phyloP scores from a whole-genome alignment of 2,888 invertebrate genomes.

The Balanococcus diminutus region DNA sequence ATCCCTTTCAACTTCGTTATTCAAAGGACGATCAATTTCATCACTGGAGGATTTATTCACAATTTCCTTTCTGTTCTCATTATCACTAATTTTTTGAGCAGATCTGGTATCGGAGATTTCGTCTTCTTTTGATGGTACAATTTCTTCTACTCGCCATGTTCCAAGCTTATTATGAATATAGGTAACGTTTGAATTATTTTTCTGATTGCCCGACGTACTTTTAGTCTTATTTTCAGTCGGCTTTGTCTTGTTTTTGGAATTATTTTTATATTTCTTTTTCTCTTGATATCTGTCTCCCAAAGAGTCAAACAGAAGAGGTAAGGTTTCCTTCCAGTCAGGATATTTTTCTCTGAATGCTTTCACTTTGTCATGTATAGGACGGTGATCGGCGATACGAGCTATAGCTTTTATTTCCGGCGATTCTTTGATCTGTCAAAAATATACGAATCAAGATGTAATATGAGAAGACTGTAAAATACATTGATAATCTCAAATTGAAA shows the following conservation, averaged over 20 bases:
- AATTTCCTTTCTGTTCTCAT: neutral
- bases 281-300: conserved; percentile 56
- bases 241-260: neutral
- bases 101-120: neutral
- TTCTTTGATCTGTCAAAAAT: conserved; percentile 30
- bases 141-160: conserved; percentile 8
- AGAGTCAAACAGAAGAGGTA: conserved; percentile 54
- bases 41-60: neutral
- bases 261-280: conserved; percentile 53
- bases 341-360: conserved; percentile 56
- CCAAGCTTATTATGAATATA: conserved; percentile 6
- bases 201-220: neutral
- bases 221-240: neutral
- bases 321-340: conserved; percentile 56
- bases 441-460: neutral
- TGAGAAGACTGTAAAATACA: neutral
- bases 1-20: neutral
- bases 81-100: neutral
- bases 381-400: conserved; percentile 56
- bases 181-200: neutral
- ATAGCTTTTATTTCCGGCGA: conserved; percentile 56
- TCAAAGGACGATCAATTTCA: neutral
- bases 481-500: too few species aligned
- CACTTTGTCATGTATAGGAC: conserved; percentile 56
- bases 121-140: neutral